Evolutionary conservation across 2,888 invertebrate genomes (phyloP).

Genomic region (Poecilobothrus nobilitatus): DNA sequence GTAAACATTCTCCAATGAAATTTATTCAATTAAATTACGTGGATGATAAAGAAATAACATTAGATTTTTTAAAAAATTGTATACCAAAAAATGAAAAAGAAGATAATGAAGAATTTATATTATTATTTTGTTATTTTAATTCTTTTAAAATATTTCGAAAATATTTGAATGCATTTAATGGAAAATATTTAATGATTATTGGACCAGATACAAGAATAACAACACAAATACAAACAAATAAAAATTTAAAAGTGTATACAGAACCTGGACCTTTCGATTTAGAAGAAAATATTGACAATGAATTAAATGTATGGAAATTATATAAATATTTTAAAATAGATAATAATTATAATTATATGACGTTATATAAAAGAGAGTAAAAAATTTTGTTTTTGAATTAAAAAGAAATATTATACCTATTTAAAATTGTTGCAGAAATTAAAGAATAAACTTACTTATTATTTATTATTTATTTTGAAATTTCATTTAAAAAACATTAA

Average conservation of each 20-base stretch:
- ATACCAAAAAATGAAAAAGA: slow-evolving; percentile 29
- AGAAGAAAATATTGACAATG: background rate
- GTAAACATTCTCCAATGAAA: slow-evolving; percentile 62
- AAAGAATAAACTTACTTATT: too few species aligned
- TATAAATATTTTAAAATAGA: background rate
- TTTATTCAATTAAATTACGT: slow-evolving; percentile 59
- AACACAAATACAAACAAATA: too few species aligned
- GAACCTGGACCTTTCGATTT: background rate
- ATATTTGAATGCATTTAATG: slow-evolving; percentile 56
- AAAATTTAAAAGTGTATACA: background rate
- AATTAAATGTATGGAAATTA: background rate
- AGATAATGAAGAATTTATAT: slow-evolving; percentile 40
- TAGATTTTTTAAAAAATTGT: slow-evolving; percentile 42
- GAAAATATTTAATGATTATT: slow-evolving; percentile 62
- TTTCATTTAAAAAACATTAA: too few species aligned
- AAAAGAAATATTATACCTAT: too few species aligned
- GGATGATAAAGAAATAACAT: slow-evolving; percentile 33
- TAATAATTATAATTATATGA: background rate
- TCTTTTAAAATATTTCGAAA: slow-evolving; percentile 57
- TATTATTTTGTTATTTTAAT: slow-evolving; percentile 78
- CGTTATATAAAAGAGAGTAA: background rate
- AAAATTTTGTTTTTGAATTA: too few species aligned
- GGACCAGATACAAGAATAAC: slow-evolving; percentile 49
- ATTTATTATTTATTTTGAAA: too few species aligned
- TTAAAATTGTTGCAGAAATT: too few species aligned